These are phyloP conservation scores for Hymenopus coronatus DNA, from an alignment of 2,888 invertebrate species.

Conservation along the genomic window DNA sequence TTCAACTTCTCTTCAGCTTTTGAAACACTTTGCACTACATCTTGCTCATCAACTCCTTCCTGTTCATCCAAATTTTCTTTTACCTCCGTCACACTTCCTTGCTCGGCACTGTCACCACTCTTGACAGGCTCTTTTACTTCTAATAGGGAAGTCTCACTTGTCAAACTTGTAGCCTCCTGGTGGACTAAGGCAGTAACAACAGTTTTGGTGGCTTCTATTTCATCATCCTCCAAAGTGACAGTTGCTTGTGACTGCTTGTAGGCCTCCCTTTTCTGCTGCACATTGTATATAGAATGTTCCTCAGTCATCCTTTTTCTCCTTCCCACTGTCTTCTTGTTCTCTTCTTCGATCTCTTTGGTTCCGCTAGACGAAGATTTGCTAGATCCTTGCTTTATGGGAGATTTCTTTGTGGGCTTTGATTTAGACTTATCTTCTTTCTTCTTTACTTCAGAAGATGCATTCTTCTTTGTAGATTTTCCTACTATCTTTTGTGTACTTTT, in stretches of 20 bases:
- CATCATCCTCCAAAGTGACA: not conserved
- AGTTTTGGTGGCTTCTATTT: constrained; percentile 33
- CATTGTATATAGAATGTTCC: not conserved
- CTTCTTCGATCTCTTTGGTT: not conserved
- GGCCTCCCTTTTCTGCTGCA: not conserved
- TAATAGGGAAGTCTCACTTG: constrained; percentile 41
- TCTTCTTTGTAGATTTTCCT: constrained; percentile 5
- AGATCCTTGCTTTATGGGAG: not conserved
- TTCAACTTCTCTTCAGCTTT: constrained; percentile 37
- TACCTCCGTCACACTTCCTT: constrained; percentile 3
- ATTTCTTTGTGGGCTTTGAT: not conserved
- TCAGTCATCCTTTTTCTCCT: not conserved
- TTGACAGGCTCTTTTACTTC: constrained; percentile 45
- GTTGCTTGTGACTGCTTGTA: not conserved
- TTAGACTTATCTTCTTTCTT: constrained; percentile 1
- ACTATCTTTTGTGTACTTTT: not conserved
- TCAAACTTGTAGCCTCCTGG: constrained; percentile 39
- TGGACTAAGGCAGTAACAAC: constrained; percentile 18
- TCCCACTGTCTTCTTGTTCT: not conserved
- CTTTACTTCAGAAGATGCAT: not conserved
- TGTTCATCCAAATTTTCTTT: constrained; percentile 1
- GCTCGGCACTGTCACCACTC: constrained; percentile 43
- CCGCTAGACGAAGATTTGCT: not conserved
- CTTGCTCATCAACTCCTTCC: not conserved
- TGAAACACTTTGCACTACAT: constrained; percentile 12